These are phyloP conservation scores for Musca vetustissima DNA, from an alignment of 1,140 invertebrate genomes.

Conservation along the genomic window DNA sequence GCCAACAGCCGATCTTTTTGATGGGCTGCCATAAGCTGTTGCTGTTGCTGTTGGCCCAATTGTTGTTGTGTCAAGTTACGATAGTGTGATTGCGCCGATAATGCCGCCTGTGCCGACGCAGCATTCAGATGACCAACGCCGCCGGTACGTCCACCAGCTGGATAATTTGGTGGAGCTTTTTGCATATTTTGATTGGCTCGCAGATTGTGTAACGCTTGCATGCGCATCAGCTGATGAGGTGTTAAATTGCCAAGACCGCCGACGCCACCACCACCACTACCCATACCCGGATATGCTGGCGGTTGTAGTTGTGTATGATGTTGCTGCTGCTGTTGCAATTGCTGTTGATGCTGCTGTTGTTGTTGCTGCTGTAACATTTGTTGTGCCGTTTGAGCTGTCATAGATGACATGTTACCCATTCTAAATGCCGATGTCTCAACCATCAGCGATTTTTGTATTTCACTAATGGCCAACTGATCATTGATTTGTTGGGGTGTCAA, in stretches of 20 bases:
- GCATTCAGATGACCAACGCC: slow-evolving; percentile 49
- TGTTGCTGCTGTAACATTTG: slow-evolving; percentile 48
- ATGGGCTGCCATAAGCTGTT: slow-evolving; percentile 60
- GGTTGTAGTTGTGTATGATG: slow-evolving; percentile 64
- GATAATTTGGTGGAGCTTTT: slow-evolving; percentile 51
- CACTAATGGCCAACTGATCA: slow-evolving; percentile 83
- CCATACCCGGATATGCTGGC: slow-evolving; percentile 42
- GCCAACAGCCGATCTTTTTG: slow-evolving; percentile 60
- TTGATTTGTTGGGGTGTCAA: slow-evolving; percentile 58
- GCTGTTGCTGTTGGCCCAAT: slow-evolving; percentile 57
- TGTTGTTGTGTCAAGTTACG: slow-evolving; percentile 48
- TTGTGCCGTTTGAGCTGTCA: slow-evolving; percentile 29
- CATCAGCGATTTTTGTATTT: slow-evolving; percentile 89
- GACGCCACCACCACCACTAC: slow-evolving; percentile 16
- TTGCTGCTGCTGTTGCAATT: slow-evolving; percentile 59
- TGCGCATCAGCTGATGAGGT: slow-evolving; percentile 31
- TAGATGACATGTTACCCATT: slow-evolving; percentile 1
- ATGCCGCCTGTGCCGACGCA: slow-evolving; percentile 44
- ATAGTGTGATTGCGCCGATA: slow-evolving; percentile 52
- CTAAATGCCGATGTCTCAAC: slow-evolving; percentile 66
- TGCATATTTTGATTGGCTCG: slow-evolving; percentile 46
- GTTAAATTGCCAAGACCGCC: slow-evolving; percentile 16
- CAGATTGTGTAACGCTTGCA: slow-evolving; percentile 36
- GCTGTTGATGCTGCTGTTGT: slow-evolving; percentile 54
- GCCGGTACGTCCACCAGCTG: slow-evolving; percentile 35